Percentiles rank a stretch among this genome's conserved stretches.
Evolutionary conservation across 1,140 invertebrate species (phyloP).

Genomic region (Tribolium madens): DNA sequence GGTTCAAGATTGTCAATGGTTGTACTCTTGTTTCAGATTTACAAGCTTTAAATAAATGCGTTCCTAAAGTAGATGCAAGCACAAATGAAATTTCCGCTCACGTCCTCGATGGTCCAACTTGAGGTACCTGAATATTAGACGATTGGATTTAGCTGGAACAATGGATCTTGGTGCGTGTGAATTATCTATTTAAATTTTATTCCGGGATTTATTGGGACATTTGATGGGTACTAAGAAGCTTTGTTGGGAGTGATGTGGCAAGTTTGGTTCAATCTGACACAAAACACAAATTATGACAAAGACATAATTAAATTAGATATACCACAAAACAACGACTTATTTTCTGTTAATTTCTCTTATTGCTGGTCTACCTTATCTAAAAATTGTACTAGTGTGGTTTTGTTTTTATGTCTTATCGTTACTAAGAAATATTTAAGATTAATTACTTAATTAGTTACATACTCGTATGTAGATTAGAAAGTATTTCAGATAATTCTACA

Average conservation of each 20-base stretch:
- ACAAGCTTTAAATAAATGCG: slow-evolving; percentile 35
- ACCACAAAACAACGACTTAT: too few species aligned
- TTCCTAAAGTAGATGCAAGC: slow-evolving; percentile 14
- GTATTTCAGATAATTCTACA: too few species aligned
- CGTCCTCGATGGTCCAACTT: neutral
- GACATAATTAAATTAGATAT: too few species aligned
- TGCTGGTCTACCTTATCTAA: too few species aligned
- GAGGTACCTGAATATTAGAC: neutral
- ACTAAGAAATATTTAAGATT: too few species aligned
- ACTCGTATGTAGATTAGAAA: too few species aligned
- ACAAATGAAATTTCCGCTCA: slow-evolving; percentile 27
- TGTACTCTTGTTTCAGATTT: slow-evolving; percentile 16
- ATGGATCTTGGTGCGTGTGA: slow-evolving; percentile 28
- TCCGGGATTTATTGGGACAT: neutral
- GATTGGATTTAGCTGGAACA: slow-evolving; percentile 15
- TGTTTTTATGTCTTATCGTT: too few species aligned
- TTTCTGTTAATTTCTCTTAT: too few species aligned
- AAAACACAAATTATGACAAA: neutral
- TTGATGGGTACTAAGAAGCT: neutral
- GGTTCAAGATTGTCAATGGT: neutral
- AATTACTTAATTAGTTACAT: too few species aligned
- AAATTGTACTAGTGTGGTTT: too few species aligned
- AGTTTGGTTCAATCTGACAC: neutral
- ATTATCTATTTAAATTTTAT: slow-evolving; percentile 31
- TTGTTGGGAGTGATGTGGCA: neutral